Conservation (phyloP, 2,113 vertebrate species). For the Macroglossus sobrinus region DNA sequence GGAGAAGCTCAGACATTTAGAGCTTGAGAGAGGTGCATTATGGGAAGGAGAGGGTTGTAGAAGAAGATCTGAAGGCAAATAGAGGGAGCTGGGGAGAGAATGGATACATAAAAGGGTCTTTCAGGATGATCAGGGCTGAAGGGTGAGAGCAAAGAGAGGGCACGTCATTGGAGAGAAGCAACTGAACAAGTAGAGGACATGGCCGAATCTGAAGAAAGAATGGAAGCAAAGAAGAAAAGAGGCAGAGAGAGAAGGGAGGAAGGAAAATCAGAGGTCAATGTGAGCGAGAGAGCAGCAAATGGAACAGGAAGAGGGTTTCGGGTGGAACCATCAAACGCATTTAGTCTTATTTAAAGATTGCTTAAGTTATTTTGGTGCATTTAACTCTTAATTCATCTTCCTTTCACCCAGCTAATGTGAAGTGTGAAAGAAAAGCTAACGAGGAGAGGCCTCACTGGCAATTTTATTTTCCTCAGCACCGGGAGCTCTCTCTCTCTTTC, state of each 20-base stretch:
- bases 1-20: background rate
- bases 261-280: background rate
- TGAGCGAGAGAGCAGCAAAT: background rate
- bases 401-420: slow-evolving; percentile 61
- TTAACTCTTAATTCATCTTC: slow-evolving; percentile 67
- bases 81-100: background rate
- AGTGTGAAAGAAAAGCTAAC: slow-evolving; percentile 59
- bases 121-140: background rate
- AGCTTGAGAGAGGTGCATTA: background rate
- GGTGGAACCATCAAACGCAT: background rate
- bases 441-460: slow-evolving; percentile 41
- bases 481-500: background rate
- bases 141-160: background rate
- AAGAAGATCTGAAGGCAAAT: background rate
- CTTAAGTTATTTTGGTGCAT: slow-evolving; percentile 62
- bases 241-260: background rate
- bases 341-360: slow-evolving; percentile 62
- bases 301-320: background rate
- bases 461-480: slow-evolving; percentile 26
- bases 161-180: background rate
- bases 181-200: accelerated
- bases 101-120: background rate
- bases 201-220: background rate
- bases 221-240: background rate
- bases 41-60: background rate